Evolutionary conservation across 2,797 vertebrate genomes (phyloP).

Genomic region (Alosa sapidissima): DNA sequence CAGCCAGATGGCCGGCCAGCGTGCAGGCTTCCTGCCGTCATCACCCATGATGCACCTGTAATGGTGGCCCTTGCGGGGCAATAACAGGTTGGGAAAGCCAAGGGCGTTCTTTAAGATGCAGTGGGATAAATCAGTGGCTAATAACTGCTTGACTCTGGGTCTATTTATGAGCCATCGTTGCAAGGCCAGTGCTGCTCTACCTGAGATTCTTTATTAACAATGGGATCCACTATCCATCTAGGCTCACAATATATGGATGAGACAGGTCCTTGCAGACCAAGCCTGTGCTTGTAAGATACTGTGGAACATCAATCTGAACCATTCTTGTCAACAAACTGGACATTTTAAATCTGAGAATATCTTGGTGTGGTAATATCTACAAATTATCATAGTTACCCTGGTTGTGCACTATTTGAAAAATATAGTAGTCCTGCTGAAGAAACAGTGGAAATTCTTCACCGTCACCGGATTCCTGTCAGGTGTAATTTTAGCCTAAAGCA

Average conservation of each 20-base stretch:
- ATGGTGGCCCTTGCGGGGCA: conserved; percentile 31
- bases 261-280: conserved; percentile 7
- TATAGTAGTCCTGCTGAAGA: background rate
- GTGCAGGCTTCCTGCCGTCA: conserved; percentile 15
- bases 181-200: conserved; percentile 60
- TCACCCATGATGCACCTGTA: conserved; percentile 40
- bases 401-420: background rate
- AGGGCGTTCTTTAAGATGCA: conserved; percentile 63
- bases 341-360: background rate
- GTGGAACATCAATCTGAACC: background rate
- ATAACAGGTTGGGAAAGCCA: conserved; percentile 52
- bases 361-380: background rate
- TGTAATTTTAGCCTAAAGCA: background rate
- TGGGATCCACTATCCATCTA: background rate
- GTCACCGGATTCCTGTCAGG: conserved; percentile 1
- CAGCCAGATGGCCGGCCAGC: conserved; percentile 33
- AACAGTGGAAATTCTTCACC: background rate
- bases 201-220: conserved; percentile 24
- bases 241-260: background rate
- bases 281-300: background rate
- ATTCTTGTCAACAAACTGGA: background rate
- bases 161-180: conserved; percentile 65
- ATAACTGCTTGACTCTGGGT: conserved; percentile 61
- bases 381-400: background rate
- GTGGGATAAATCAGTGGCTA: conserved; percentile 71